Evolutionary conservation across 2,888 invertebrate genomes (phyloP).

Genomic region (Epinotia bilunana): DNA sequence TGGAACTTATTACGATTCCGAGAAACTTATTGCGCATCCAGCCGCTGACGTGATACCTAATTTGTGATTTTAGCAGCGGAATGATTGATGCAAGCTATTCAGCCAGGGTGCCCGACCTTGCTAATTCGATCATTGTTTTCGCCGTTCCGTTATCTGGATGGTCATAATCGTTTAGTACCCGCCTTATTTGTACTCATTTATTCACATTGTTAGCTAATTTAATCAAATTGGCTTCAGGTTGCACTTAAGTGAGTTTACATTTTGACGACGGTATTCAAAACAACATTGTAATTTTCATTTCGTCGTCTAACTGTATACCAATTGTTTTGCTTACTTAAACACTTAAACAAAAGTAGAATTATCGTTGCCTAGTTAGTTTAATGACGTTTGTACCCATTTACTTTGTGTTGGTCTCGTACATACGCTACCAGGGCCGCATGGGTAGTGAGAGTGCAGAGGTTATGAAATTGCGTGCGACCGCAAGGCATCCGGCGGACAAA

Average conservation of each 20-base stretch:
- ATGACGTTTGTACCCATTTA: constrained; percentile 1
- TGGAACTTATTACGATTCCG: constrained; percentile 32
- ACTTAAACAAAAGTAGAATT: neutral
- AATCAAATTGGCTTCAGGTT: constrained; percentile 28
- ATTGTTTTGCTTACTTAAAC: neutral
- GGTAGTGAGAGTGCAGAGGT: constrained; percentile 69
- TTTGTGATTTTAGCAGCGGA: constrained; percentile 49
- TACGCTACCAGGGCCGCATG: constrained; percentile 66
- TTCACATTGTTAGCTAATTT: constrained; percentile 26
- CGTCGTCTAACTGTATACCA: neutral
- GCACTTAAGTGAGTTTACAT: constrained; percentile 14
- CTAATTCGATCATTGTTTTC: constrained; percentile 61
- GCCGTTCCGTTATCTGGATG: constrained; percentile 57
- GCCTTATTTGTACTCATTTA: constrained; percentile 44
- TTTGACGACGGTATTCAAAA: constrained; percentile 18
- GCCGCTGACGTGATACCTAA: constrained; percentile 51
- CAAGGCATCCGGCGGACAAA: constrained; percentile 83
- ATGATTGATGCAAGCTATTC: constrained; percentile 61
- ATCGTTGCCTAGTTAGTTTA: neutral
- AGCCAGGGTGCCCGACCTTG: constrained; percentile 55
- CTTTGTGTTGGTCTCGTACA: constrained; percentile 26
- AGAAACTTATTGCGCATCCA: constrained; percentile 45
- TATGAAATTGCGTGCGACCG: constrained; percentile 83
- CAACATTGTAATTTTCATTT: neutral
- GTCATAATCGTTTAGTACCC: constrained; percentile 53